These are phyloP conservation scores for Phalacrocorax carbo DNA, from an alignment of 2,113 vertebrate species.

Conservation along the genomic window DNA sequence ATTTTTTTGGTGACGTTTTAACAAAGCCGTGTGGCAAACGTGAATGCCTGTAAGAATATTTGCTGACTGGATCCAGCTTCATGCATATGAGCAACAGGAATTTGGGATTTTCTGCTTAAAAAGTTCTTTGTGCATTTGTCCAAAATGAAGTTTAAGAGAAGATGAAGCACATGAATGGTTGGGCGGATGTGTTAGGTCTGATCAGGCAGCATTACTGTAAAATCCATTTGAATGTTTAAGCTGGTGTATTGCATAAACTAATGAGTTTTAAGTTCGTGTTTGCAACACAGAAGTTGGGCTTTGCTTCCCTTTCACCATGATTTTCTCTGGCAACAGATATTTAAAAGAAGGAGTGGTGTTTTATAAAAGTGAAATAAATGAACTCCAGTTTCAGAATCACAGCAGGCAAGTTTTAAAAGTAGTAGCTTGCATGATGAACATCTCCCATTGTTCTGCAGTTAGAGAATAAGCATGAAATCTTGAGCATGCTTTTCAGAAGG, in stretches of 20 bases:
- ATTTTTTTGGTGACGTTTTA: not conserved
- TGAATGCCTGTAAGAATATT: not conserved
- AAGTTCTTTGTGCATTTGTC: not conserved
- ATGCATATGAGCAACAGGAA: not conserved
- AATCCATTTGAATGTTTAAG: not conserved
- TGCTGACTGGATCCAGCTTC: not conserved
- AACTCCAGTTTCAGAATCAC: not conserved
- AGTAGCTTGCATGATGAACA: not conserved
- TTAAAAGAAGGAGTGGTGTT: not conserved
- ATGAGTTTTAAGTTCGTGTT: not conserved
- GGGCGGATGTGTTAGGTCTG: not conserved
- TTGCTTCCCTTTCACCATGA: not conserved
- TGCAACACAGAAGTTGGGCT: not conserved
- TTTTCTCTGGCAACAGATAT: not conserved
- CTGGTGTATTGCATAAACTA: not conserved
- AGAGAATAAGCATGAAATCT: not conserved
- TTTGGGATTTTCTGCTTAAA: not conserved
- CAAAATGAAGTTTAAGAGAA: not conserved
- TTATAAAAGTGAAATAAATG: not conserved
- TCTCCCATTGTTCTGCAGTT: not conserved
- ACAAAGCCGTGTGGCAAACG: not conserved
- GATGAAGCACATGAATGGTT: not conserved
- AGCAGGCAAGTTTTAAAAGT: not conserved
- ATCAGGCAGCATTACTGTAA: not conserved
- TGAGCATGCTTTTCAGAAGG: not conserved